Evolutionary conservation across 1,140 invertebrate genomes (phyloP).

Genomic region (Drosophila auraria): DNA sequence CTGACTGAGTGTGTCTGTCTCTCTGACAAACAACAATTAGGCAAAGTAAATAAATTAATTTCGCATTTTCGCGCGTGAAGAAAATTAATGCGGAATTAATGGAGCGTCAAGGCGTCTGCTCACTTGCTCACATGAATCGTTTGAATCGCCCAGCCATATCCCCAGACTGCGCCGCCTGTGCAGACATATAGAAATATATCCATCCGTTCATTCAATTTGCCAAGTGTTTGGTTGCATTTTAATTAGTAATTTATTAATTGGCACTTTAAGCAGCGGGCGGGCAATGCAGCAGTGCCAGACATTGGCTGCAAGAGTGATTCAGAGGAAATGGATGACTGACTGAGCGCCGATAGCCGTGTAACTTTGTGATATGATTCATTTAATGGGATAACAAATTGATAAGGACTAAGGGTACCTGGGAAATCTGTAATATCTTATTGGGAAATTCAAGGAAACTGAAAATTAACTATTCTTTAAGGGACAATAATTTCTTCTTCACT

Average conservation of each 20-base stretch:
- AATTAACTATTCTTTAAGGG: too few species aligned
- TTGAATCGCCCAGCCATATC: constrained; percentile 49
- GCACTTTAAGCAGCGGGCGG: constrained; percentile 17
- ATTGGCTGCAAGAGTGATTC: constrained; percentile 17
- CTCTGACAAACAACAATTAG: constrained; percentile 47
- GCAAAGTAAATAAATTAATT: constrained; percentile 82
- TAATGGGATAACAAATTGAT: too few species aligned
- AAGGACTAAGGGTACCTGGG: too few species aligned
- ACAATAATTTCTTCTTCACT: too few species aligned
- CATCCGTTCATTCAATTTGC: constrained; percentile 33
- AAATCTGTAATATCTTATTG: too few species aligned
- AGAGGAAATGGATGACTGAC: constrained; percentile 10
- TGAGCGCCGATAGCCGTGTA: background rate
- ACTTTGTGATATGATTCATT: constrained; percentile 11
- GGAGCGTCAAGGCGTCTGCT: constrained; percentile 71
- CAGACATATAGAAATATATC: constrained; percentile 29
- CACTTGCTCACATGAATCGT: constrained; percentile 19
- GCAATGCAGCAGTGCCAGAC: constrained; percentile 7
- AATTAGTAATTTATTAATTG: constrained; percentile 78
- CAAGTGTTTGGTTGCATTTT: constrained; percentile 64
- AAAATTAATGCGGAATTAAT: constrained; percentile 82
- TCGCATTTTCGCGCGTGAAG: constrained; percentile 74
- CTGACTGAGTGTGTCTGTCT: background rate
- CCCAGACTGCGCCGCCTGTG: constrained; percentile 12
- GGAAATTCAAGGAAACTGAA: too few species aligned